phyloP scores from a whole-genome alignment of 92 coral and sea anemone genomes.

The Palythoa grandiflora region DNA sequence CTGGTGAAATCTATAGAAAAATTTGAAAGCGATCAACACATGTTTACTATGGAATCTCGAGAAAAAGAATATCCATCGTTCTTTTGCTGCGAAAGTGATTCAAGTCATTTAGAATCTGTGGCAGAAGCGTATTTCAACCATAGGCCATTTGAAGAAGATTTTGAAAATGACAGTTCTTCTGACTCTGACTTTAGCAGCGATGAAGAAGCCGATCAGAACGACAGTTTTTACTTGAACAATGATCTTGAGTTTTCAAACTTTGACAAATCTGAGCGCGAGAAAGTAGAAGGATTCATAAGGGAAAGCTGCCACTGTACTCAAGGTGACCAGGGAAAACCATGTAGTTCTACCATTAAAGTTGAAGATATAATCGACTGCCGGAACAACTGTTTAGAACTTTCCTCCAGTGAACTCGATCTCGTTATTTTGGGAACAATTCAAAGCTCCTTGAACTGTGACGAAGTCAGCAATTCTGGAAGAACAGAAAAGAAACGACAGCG shows the following conservation, averaged over 20 bases:
- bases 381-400: slow-evolving; percentile 60
- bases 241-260: slow-evolving; percentile 46
- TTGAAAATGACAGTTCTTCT: slow-evolving; percentile 24
- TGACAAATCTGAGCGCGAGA: slow-evolving; percentile 55
- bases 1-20: slow-evolving; percentile 30
- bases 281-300: slow-evolving; percentile 33
- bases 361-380: slow-evolving; percentile 55
- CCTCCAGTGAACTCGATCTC: slow-evolving; percentile 64
- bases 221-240: slow-evolving; percentile 12
- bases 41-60: slow-evolving; percentile 39
- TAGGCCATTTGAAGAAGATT: slow-evolving; percentile 49
- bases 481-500: slow-evolving; percentile 52
- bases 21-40: slow-evolving; percentile 30
- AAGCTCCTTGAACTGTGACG: slow-evolving; percentile 48
- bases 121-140: slow-evolving; percentile 50
- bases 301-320: slow-evolving; percentile 49
- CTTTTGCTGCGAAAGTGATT: slow-evolving; percentile 14
- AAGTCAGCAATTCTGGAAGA: slow-evolving; percentile 52
- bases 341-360: slow-evolving; percentile 46
- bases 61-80: slow-evolving; percentile 40
- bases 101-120: slow-evolving; percentile 44
- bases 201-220: slow-evolving; percentile 37
- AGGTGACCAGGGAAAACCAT: slow-evolving; percentile 37
- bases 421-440: slow-evolving; percentile 61
- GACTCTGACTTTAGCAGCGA: slow-evolving; percentile 45